A percentile compares a stretch with the other conserved stretches of the same genome.
Evolutionary conservation across 2,888 invertebrate species (phyloP).

Genomic region (Oscheius myriophilus): DNA sequence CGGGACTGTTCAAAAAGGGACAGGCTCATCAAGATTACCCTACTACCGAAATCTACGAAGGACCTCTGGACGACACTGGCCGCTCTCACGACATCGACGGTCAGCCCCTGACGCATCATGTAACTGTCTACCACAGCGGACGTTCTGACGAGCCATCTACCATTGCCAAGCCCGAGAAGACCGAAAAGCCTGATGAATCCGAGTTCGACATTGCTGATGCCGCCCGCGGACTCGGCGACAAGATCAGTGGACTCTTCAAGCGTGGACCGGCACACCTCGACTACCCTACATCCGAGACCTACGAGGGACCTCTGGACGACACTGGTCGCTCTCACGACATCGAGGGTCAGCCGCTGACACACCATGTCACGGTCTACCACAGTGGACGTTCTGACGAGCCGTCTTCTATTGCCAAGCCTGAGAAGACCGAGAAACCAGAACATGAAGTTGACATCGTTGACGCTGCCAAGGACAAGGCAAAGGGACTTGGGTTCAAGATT

Average conservation of each 20-base stretch:
- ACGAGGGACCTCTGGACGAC: constrained; percentile 43
- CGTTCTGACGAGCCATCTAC: constrained; percentile 31
- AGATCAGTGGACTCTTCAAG: constrained; percentile 52
- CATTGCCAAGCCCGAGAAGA: background rate
- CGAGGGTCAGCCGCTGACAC: constrained; percentile 42
- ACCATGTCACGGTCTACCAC: constrained; percentile 50
- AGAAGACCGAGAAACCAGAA: no score
- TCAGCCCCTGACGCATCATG: constrained; percentile 38
- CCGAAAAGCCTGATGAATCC: constrained; percentile 7
- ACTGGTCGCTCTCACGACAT: constrained; percentile 40
- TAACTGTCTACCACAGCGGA: constrained; percentile 42
- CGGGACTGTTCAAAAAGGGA: constrained; percentile 50
- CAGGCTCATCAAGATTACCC: constrained; percentile 56
- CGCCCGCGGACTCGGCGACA: constrained; percentile 30
- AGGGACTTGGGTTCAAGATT: constrained; percentile 21
- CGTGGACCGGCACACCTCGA: constrained; percentile 47
- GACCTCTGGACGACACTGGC: constrained; percentile 34
- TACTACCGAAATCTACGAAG: constrained; percentile 41
- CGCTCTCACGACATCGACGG: constrained; percentile 33
- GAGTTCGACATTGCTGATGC: constrained; percentile 24
- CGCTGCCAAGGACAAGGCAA: no score
- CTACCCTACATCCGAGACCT: constrained; percentile 51
- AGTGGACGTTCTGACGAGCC: constrained; percentile 42
- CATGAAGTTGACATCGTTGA: constrained; percentile 23
- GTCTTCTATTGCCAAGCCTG: background rate